A percentile compares a stretch with the other conserved stretches of the same genome.
These are phyloP conservation scores for Neostethus bicornis DNA, from an alignment of 2,797 vertebrate species.

Conservation along the genomic window DNA sequence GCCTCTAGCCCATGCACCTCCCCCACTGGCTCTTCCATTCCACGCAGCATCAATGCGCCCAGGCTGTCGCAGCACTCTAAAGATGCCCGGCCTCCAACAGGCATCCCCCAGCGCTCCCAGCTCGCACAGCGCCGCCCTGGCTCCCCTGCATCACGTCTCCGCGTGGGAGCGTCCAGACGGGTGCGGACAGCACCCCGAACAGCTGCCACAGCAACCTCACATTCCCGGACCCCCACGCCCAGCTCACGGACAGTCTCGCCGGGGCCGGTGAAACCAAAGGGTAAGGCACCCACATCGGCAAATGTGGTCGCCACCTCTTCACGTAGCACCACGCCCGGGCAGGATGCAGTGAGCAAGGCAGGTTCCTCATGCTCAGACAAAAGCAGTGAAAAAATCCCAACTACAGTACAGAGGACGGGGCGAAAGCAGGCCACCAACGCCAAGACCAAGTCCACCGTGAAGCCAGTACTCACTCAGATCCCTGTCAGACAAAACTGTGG, in stretches of 20 bases:
- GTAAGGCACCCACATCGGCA: slow-evolving; percentile 29
- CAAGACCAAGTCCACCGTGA: slow-evolving; percentile 38
- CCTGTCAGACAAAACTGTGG: slow-evolving; percentile 35
- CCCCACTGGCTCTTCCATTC: slow-evolving; percentile 41
- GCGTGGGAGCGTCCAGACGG: slow-evolving; percentile 59
- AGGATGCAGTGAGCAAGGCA: slow-evolving; percentile 55
- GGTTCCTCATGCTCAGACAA: slow-evolving; percentile 74
- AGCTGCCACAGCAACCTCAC: not conserved
- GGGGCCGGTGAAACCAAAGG: slow-evolving; percentile 40
- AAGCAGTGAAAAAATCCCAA: slow-evolving; percentile 76
- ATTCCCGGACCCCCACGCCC: slow-evolving; percentile 40
- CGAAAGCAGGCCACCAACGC: slow-evolving; percentile 31
- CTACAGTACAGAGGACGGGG: slow-evolving; percentile 33
- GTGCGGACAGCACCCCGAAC: slow-evolving; percentile 22
- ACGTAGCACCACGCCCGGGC: slow-evolving; percentile 30
- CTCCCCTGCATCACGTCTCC: slow-evolving; percentile 71
- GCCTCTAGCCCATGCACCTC: slow-evolving; percentile 55
- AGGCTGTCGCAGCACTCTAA: slow-evolving; percentile 31
- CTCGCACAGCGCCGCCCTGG: slow-evolving; percentile 66
- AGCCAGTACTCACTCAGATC: not conserved
- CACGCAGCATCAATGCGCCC: slow-evolving; percentile 47
- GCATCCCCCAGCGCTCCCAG: slow-evolving; percentile 55
- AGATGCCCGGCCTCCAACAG: slow-evolving; percentile 53
- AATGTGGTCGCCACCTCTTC: slow-evolving; percentile 26
- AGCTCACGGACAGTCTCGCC: slow-evolving; percentile 49